Evolutionary conservation across 2,113 vertebrate genomes (phyloP).

Genomic region (Hylia prasina): DNA sequence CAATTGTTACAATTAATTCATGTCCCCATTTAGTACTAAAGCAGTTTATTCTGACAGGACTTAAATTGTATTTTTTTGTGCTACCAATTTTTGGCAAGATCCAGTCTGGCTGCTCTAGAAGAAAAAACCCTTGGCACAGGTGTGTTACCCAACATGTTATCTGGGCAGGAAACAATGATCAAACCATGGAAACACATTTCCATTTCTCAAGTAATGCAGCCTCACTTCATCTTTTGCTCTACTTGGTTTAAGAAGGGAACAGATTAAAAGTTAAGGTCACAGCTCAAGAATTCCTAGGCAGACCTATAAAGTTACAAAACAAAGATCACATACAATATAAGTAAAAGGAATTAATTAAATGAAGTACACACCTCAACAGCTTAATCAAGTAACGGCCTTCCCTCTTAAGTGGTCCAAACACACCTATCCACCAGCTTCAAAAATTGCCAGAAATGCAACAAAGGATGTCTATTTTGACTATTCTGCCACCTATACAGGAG

Average conservation of each 20-base stretch:
- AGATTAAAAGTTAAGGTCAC: neutral
- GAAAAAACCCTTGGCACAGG: neutral
- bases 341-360: neutral
- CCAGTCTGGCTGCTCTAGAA: neutral
- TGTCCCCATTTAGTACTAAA: neutral
- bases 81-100: neutral
- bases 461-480: neutral
- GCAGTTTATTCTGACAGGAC: neutral
- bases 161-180: neutral
- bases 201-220: neutral
- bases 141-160: neutral
- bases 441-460: neutral
- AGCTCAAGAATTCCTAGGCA: neutral
- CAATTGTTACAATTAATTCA: neutral
- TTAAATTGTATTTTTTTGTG: neutral
- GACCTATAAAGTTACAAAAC: neutral
- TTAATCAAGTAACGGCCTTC: neutral
- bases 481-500: neutral
- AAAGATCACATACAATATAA: accelerated
- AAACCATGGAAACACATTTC: neutral
- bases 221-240: neutral
- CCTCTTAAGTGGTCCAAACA: neutral
- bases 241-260: neutral
- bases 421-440: neutral
- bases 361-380: neutral